phyloP scores from a whole-genome alignment of 2,113 vertebrate species.

The Myotis brandtii region DNA sequence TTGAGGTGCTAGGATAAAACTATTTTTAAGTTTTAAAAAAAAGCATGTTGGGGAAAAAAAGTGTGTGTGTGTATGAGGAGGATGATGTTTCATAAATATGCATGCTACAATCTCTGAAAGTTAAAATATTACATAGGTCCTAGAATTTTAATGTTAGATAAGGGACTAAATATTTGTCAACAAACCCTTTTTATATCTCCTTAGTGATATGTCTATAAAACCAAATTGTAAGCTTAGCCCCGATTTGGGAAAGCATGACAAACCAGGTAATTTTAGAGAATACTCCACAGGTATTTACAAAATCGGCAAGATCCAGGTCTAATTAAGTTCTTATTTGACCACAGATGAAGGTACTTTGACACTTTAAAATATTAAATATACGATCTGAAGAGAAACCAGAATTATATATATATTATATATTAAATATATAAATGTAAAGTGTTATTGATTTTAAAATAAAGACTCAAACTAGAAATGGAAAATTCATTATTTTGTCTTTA shows the following conservation, averaged over 20 bases:
- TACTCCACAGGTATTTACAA: background rate
- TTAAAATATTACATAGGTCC: slow-evolving; percentile 9
- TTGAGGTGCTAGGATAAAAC: background rate
- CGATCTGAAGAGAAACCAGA: too few relatives aligned
- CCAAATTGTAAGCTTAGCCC: background rate
- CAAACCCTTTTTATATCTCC: background rate
- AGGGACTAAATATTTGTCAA: background rate
- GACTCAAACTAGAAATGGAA: background rate
- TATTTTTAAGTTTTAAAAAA: background rate
- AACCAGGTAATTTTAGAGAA: background rate
- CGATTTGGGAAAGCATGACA: background rate
- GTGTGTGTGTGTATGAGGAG: background rate
- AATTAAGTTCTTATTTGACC: background rate
- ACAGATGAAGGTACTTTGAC: background rate
- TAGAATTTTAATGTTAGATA: background rate
- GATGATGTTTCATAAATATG: background rate
- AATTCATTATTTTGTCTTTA: background rate
- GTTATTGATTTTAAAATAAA: background rate
- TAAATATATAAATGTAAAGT: slow-evolving; percentile 15
- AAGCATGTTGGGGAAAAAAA: background rate
- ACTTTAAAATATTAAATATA: slow-evolving; percentile 12
- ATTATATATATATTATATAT: background rate
- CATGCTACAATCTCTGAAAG: background rate
- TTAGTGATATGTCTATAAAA: background rate
- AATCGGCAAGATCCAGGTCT: background rate